A percentile compares a stretch with the other conserved stretches of the same genome.
Evolutionary conservation across 2,888 invertebrate species (phyloP).

Genomic region (Lissonota sp.): DNA sequence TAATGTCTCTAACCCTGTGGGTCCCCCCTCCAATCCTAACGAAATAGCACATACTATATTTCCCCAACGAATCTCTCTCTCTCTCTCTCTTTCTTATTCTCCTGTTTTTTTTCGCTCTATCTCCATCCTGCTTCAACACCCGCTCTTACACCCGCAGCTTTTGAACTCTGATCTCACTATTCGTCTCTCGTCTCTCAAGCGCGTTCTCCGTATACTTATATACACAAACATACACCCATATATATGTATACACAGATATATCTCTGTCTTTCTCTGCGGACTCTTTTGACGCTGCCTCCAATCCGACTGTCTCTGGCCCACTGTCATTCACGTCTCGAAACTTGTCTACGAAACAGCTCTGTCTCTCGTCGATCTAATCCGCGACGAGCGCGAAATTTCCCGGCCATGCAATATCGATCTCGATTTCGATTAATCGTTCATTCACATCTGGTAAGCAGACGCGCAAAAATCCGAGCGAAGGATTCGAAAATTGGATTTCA

Average conservation of each 20-base stretch:
- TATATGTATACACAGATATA: constrained; percentile 32
- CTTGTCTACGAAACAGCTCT: constrained; percentile 79
- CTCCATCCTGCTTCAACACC: constrained; percentile 42
- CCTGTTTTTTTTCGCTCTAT: constrained; percentile 23
- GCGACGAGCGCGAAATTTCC: constrained; percentile 31
- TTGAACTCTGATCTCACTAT: constrained; percentile 67
- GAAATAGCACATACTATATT: constrained; percentile 28
- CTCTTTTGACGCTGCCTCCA: constrained; percentile 62
- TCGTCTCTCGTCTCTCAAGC: constrained; percentile 68
- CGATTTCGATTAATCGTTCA: background rate
- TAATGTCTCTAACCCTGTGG: constrained; percentile 72
- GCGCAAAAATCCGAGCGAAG: too few relatives aligned
- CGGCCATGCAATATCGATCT: background rate
- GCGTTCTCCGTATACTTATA: constrained; percentile 6
- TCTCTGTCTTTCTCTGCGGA: constrained; percentile 69
- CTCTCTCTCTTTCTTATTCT: constrained; percentile 35
- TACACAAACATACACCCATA: background rate
- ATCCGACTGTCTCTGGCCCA: constrained; percentile 68
- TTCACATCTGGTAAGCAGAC: background rate
- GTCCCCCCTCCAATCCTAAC: constrained; percentile 34
- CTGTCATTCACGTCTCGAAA: constrained; percentile 80
- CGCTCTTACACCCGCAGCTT: constrained; percentile 67
- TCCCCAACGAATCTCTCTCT: constrained; percentile 25
- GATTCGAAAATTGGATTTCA: too few relatives aligned
- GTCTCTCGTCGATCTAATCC: constrained; percentile 58